Conservation (phyloP, 2,113 vertebrate genomes). For the Cyprinodon tularosa region DNA sequence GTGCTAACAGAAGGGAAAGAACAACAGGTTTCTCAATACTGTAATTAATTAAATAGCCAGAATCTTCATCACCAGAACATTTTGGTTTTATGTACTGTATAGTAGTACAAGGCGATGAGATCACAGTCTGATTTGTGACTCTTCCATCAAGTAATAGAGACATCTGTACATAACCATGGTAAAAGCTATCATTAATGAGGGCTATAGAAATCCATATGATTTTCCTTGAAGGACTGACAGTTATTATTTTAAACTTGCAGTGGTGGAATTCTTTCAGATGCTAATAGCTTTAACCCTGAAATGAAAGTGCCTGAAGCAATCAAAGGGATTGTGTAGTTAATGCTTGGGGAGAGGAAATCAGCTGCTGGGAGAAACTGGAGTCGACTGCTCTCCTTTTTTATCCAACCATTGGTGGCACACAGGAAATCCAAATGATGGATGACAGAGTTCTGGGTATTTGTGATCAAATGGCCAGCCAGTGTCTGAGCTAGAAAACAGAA, state of each 20-base stretch:
- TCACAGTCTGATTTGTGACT: constrained; percentile 20
- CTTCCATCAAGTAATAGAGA: constrained; percentile 36
- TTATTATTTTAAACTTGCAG: constrained; percentile 26
- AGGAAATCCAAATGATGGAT: constrained; percentile 42
- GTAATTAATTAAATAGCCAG: constrained; percentile 19
- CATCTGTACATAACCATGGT: constrained; percentile 33
- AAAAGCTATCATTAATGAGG: constrained; percentile 14
- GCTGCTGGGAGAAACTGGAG: constrained; percentile 36
- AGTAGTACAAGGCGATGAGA: constrained; percentile 15
- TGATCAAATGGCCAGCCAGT: constrained; percentile 82
- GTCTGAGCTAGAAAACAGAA: constrained; percentile 74
- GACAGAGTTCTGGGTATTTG: constrained; percentile 29
- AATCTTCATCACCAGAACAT: constrained; percentile 7
- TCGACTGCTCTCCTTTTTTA: constrained; percentile 46
- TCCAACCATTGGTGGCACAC: constrained; percentile 44
- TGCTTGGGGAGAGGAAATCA: constrained; percentile 25
- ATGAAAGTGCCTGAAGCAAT: constrained; percentile 52
- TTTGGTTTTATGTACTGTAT: constrained; percentile 15
- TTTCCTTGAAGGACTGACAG: constrained; percentile 17
- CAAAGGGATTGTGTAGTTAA: constrained; percentile 35
- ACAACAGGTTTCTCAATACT: constrained; percentile 25
- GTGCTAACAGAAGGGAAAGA: constrained; percentile 35
- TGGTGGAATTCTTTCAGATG: constrained; percentile 32
- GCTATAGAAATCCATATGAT: too few species aligned
- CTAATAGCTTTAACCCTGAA: constrained; percentile 33